phyloP scores from a whole-genome alignment of 2,797 vertebrate genomes.

The Typhlichthys subterraneus region DNA sequence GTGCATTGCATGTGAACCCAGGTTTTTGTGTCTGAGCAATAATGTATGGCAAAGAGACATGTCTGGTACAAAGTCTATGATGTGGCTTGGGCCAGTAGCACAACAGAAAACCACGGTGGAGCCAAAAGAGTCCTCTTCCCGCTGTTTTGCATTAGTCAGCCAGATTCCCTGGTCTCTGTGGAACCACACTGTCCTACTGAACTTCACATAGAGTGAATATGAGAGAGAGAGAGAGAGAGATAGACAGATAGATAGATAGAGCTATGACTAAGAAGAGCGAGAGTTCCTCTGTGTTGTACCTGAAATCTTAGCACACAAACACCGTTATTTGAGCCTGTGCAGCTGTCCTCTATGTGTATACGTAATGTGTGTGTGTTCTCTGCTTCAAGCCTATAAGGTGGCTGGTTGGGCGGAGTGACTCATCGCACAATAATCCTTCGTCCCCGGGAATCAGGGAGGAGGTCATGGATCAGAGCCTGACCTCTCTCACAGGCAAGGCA shows the following conservation, averaged over 20 bases:
- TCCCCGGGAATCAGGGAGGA: slow-evolving; percentile 30
- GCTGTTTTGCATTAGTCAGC: slow-evolving; percentile 55
- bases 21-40: too few relatives aligned
- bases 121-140: slow-evolving; percentile 29
- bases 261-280: neutral
- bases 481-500: slow-evolving; percentile 1
- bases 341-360: slow-evolving; percentile 52
- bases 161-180: slow-evolving; percentile 58
- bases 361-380: slow-evolving; percentile 2
- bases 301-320: slow-evolving; percentile 66
- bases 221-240: slow-evolving; percentile 19
- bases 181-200: slow-evolving; percentile 69
- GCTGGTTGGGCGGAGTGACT: slow-evolving; percentile 36
- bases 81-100: slow-evolving; percentile 44
- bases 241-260: neutral
- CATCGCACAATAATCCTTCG: slow-evolving; percentile 19
- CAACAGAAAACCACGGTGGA: slow-evolving; percentile 30
- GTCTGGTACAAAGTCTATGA: too few relatives aligned
- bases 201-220: slow-evolving; percentile 46
- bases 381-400: slow-evolving; percentile 7
- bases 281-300: neutral
- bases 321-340: slow-evolving; percentile 57
- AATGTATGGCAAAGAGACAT: too few relatives aligned
- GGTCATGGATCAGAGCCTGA: slow-evolving; percentile 45
- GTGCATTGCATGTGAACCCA: slow-evolving; percentile 11